A percentile compares a stretch with the other conserved stretches of the same genome.
These are phyloP conservation scores for Lasius fuliginosus DNA, from an alignment of 2,888 invertebrate species.

Conservation along the genomic window DNA sequence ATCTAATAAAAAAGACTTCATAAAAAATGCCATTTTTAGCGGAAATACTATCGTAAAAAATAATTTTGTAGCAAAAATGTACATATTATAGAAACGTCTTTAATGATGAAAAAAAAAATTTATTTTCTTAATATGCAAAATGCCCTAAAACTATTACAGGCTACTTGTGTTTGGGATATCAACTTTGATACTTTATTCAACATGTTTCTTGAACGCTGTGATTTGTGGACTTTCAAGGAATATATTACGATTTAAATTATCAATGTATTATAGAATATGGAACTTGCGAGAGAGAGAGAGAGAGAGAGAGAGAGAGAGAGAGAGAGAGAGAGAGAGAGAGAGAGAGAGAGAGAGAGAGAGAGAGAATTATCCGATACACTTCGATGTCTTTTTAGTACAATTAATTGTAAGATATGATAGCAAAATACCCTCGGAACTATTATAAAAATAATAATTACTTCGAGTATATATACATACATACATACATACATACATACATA, in stretches of 20 bases:
- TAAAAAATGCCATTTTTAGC: not conserved
- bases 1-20: not conserved
- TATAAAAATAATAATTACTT: conserved; percentile 13
- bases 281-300: not conserved
- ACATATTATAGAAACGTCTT: not conserved
- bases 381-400: conserved; percentile 18
- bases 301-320: not conserved
- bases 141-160: not conserved
- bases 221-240: not conserved
- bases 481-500: too few species aligned
- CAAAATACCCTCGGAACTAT: not conserved
- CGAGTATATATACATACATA: not conserved
- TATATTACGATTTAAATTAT: conserved; percentile 12
- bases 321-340: not conserved
- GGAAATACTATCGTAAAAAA: conserved; percentile 10
- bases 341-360: not conserved
- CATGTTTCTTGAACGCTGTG: conserved; percentile 13
- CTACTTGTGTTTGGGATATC: not conserved
- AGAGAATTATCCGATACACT: not conserved
- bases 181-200: conserved; percentile 10
- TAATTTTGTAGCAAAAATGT: conserved; percentile 22
- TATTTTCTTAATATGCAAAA: conserved; percentile 23
- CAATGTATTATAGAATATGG: not conserved
- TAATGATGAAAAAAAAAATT: not conserved
- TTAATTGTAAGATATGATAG: conserved; percentile 12